Conservation (phyloP, 2,888 invertebrate species). For the Trissolcus brochymenae region DNA sequence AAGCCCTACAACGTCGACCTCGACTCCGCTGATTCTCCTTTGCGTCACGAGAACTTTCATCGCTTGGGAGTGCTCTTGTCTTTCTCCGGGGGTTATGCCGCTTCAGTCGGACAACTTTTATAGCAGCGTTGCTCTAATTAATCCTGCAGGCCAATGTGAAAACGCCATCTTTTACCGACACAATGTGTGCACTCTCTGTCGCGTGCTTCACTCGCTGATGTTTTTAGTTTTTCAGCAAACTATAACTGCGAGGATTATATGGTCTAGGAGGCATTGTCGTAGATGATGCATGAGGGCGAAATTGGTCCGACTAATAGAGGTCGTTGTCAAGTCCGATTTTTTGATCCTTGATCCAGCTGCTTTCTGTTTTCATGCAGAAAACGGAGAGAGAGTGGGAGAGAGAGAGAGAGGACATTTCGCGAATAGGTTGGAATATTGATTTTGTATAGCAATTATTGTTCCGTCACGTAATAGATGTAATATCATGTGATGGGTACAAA, state of each 20-base stretch:
- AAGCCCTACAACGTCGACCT: conserved; percentile 50
- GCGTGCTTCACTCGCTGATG: neutral
- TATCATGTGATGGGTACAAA: too few relatives aligned
- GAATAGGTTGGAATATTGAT: neutral
- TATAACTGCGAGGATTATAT: conserved; percentile 13
- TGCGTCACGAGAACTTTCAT: conserved; percentile 15
- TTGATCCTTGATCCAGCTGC: too few relatives aligned
- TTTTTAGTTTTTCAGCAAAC: conserved; percentile 12
- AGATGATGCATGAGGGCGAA: conserved; percentile 34
- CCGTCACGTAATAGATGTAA: too few relatives aligned
- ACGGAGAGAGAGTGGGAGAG: too few relatives aligned
- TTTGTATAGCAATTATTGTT: too few relatives aligned
- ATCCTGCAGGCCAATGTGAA: conserved; percentile 37
- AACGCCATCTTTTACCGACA: conserved; percentile 31
- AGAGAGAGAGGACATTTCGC: too few relatives aligned
- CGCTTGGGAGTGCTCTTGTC: conserved; percentile 24
- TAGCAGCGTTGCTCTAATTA: conserved; percentile 7
- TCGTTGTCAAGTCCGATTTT: conserved; percentile 2
- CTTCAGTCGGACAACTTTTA: conserved; percentile 20
- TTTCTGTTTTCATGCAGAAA: too few relatives aligned
- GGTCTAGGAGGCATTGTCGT: conserved; percentile 17
- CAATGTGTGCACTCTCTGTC: conserved; percentile 11
- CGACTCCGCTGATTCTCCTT: conserved; percentile 32
- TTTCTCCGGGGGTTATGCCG: conserved; percentile 34
- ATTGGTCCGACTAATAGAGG: conserved; percentile 25